These are phyloP conservation scores for Drosophila seclusa DNA, from an alignment of 2,888 invertebrate genomes.

Conservation along the genomic window DNA sequence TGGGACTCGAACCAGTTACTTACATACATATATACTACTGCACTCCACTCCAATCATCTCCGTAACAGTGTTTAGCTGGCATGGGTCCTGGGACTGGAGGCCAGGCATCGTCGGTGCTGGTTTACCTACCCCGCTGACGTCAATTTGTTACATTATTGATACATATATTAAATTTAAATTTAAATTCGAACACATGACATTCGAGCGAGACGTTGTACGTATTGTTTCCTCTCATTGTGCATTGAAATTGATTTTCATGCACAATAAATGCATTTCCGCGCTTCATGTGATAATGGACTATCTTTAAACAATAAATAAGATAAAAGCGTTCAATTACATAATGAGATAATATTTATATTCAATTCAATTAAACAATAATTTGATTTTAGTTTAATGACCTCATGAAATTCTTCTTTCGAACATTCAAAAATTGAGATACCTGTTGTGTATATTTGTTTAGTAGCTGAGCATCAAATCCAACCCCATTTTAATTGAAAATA, in stretches of 20 bases:
- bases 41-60: conserved; percentile 6
- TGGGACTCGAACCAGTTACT: conserved; percentile 45
- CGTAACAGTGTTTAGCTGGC: not conserved
- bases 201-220: conserved; percentile 10
- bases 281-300: conserved; percentile 58
- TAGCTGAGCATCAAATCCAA: not conserved
- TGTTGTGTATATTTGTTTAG: not conserved
- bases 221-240: conserved; percentile 22
- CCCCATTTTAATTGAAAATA: not conserved
- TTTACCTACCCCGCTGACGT: conserved; percentile 12
- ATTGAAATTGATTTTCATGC: conserved; percentile 55
- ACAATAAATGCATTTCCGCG: conserved; percentile 57
- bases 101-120: not conserved
- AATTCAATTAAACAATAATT: conserved; percentile 10
- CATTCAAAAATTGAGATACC: not conserved
- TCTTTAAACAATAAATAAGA: conserved; percentile 60
- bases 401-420: not conserved
- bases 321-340: conserved; percentile 27
- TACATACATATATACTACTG: not conserved
- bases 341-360: conserved; percentile 1
- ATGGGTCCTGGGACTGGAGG: not conserved
- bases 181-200: conserved; percentile 26
- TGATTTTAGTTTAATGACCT: conserved; percentile 8
- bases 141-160: conserved; percentile 72
- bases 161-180: conserved; percentile 59